Conservation (phyloP, 2,797 vertebrate genomes). For the Pseudochaenichthys georgianus region DNA sequence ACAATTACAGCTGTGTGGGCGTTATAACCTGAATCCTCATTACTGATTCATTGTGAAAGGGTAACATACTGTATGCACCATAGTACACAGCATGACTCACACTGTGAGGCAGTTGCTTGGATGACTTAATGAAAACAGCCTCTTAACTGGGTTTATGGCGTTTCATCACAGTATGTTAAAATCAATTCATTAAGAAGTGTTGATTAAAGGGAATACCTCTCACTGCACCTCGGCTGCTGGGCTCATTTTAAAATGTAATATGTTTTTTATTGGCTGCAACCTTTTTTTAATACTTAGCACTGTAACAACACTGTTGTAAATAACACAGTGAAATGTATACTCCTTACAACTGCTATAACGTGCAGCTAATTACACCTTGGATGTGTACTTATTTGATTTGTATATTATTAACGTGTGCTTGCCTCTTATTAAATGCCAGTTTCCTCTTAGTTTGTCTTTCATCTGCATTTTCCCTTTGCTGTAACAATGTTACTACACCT, state of each 20-base stretch:
- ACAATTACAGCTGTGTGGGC: conserved; percentile 7
- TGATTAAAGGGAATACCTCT: conserved; percentile 41
- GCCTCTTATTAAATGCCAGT: too few relatives aligned
- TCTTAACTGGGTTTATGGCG: conserved; percentile 42
- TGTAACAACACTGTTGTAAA: too few relatives aligned
- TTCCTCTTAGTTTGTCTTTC: too few relatives aligned
- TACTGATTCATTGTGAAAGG: conserved; percentile 26
- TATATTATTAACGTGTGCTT: too few relatives aligned
- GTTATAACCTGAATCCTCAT: conserved; percentile 26
- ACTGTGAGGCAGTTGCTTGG: conserved; percentile 16
- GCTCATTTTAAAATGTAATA: neutral
- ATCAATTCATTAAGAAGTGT: conserved; percentile 46
- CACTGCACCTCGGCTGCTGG: conserved; percentile 7
- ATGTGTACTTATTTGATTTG: too few relatives aligned
- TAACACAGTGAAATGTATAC: too few relatives aligned
- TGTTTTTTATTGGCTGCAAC: too few relatives aligned
- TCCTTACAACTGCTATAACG: too few relatives aligned
- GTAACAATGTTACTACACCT: too few relatives aligned
- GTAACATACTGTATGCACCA: conserved; percentile 5
- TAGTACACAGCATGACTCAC: conserved; percentile 10
- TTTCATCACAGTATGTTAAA: conserved; percentile 50
- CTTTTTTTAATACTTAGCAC: too few relatives aligned
- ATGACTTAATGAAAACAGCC: conserved; percentile 34
- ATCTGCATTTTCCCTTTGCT: too few relatives aligned
- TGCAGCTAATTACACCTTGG: too few relatives aligned